phyloP scores from a whole-genome alignment of 2,797 vertebrate species.

The Mustela erminea region DNA sequence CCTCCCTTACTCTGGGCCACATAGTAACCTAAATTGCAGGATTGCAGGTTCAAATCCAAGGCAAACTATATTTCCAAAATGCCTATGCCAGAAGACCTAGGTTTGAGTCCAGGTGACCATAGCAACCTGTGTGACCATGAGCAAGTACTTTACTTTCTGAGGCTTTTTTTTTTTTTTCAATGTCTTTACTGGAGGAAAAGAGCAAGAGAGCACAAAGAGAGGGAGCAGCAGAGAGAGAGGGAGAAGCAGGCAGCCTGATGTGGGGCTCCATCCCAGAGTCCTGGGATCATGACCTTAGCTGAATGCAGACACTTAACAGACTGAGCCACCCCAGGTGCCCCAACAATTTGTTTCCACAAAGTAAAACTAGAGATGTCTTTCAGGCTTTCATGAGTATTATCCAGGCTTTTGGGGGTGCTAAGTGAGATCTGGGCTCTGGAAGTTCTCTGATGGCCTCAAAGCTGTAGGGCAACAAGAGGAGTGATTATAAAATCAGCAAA shows the following conservation, averaged over 20 bases:
- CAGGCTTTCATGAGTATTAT: background rate
- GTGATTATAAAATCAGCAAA: conserved; percentile 41
- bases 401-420: background rate
- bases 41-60: background rate
- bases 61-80: background rate
- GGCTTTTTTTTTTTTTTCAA: no score
- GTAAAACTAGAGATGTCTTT: background rate
- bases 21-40: background rate
- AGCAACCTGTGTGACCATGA: background rate
- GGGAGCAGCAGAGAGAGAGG: no score
- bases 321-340: no score
- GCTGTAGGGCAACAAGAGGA: background rate
- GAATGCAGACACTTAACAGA: no score
- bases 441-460: background rate
- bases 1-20: background rate
- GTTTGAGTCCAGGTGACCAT: background rate
- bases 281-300: no score
- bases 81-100: background rate
- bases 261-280: no score
- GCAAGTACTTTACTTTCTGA: background rate
- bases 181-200: no score
- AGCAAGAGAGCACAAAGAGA: no score
- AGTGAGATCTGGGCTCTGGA: background rate
- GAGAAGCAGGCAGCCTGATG: no score
- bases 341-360: background rate